These are phyloP conservation scores for Euura lappo DNA, from an alignment of 1,140 invertebrate genomes.

Conservation along the genomic window DNA sequence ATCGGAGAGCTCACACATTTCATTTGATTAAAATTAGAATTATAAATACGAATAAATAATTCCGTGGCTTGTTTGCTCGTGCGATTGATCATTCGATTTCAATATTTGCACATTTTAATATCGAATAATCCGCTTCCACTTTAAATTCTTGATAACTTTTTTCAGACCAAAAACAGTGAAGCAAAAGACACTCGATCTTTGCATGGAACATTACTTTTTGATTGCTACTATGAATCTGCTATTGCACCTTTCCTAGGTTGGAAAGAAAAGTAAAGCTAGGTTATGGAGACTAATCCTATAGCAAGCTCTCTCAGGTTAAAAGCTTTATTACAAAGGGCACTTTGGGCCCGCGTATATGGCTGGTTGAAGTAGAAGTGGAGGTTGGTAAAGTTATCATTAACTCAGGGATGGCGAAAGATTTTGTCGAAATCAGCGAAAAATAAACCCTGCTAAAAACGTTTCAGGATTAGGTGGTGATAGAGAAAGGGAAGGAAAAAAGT, in stretches of 20 bases:
- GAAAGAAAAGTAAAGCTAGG: background rate
- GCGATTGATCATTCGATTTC: too few species aligned
- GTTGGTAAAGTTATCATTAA: background rate
- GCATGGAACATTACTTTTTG: too few species aligned
- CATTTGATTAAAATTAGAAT: too few species aligned
- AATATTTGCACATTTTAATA: too few species aligned
- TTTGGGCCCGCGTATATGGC: background rate
- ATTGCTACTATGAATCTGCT: too few species aligned
- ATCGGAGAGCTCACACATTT: too few species aligned
- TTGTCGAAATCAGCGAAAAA: background rate
- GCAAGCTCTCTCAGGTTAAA: background rate
- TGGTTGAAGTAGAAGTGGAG: background rate
- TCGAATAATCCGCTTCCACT: too few species aligned
- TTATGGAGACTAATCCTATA: background rate
- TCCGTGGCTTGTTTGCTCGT: too few species aligned
- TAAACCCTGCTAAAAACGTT: background rate
- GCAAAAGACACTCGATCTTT: too few species aligned
- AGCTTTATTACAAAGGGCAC: conserved; percentile 5
- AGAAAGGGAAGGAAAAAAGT: background rate
- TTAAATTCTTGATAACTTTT: too few species aligned
- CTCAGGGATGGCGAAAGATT: background rate
- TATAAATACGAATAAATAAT: too few species aligned
- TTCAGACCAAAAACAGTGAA: too few species aligned
- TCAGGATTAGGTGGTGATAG: background rate
- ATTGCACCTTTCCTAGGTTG: background rate